Base-by-base conservation (phyloP, 2,113 vertebrate species). In the Reinhardtius hippoglossoides region DNA sequence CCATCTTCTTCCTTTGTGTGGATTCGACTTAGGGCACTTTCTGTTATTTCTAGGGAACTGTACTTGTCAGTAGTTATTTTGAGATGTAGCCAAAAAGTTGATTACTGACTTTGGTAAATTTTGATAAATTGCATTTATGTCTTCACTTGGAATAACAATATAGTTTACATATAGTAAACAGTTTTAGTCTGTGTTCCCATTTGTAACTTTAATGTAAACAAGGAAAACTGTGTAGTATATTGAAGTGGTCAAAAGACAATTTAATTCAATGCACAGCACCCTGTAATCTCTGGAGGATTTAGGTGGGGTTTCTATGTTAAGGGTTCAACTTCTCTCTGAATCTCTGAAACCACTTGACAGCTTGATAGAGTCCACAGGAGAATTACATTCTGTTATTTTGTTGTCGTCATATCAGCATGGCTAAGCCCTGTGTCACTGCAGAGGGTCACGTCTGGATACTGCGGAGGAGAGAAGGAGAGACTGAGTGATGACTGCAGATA, bases 1-100 rank as follows among this genome's bases (percentile, higher is more conserved):
- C 37, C 90, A 93, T 91, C 20, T 42, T 73, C 35, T 23, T 52
- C 21, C 42, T 71, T 44, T 26, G 16, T 48, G 20, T 71, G 26
- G 44, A 23, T 56, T 24, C 16, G 16, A 40, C 14, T 48, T 58
- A 50, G 15, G 6, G 10, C 69, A 5, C 50, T 10, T 54, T 54
- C 50, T 54, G 5, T 4, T 64, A 60, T 40, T 18, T 40, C 68
- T 23, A 4, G 63, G 21, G 23, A 59, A 68, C 26, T 42, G 21
- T 54, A 54, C 26, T n/a, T 2, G 42, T 46, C 12, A 9, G 27
- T 27, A 14, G 7, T n/a, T 59, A 35, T 52, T 59, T 26, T 52
- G 12, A 35, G 20, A 4, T 60, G n/a, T 14, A 9, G 9, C 21
- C 15, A 60, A 20, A 55, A 23, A 16, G 24, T 46, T 69, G 37